Evolutionary conservation across 1,140 invertebrate species (phyloP).

Genomic region (Phthorimaea operculella): DNA sequence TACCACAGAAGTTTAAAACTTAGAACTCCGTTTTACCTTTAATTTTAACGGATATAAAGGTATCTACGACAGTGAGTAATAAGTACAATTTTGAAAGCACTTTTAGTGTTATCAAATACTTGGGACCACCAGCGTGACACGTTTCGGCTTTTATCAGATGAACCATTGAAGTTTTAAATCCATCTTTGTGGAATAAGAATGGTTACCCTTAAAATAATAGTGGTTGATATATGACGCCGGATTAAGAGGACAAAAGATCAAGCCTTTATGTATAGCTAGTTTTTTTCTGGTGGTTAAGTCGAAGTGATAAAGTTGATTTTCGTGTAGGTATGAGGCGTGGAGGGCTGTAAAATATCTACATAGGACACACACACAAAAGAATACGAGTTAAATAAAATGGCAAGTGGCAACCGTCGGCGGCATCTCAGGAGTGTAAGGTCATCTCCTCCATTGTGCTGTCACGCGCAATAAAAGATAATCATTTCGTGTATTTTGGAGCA

Average conservation of each 20-base stretch:
- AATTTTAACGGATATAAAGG: not conserved
- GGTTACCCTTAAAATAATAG: not conserved
- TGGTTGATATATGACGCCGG: slow-evolving; percentile 4
- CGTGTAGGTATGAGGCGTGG: no score
- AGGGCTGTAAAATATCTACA: no score
- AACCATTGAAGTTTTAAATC: not conserved
- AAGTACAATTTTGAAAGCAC: slow-evolving; percentile 13
- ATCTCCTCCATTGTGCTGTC: slow-evolving; percentile 49
- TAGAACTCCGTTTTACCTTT: no score
- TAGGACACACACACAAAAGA: slow-evolving; percentile 12
- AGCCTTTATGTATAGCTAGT: no score
- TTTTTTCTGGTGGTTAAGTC: no score
- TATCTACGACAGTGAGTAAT: not conserved
- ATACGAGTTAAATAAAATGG: slow-evolving; percentile 30
- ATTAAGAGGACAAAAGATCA: slow-evolving; percentile 11
- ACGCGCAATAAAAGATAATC: slow-evolving; percentile 49
- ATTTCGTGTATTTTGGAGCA: slow-evolving; percentile 52
- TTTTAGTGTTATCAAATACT: slow-evolving; percentile 34
- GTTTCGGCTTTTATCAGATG: not conserved
- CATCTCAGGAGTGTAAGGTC: slow-evolving; percentile 41
- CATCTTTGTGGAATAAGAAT: not conserved
- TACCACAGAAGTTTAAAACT: no score
- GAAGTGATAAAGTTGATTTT: no score
- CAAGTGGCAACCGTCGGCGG: slow-evolving; percentile 17
- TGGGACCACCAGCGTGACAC: slow-evolving; percentile 30